A percentile compares a stretch with the other conserved stretches of the same genome.
phyloP scores from a whole-genome alignment of 2,888 invertebrate species.

The Leptogaster cylindrica region DNA sequence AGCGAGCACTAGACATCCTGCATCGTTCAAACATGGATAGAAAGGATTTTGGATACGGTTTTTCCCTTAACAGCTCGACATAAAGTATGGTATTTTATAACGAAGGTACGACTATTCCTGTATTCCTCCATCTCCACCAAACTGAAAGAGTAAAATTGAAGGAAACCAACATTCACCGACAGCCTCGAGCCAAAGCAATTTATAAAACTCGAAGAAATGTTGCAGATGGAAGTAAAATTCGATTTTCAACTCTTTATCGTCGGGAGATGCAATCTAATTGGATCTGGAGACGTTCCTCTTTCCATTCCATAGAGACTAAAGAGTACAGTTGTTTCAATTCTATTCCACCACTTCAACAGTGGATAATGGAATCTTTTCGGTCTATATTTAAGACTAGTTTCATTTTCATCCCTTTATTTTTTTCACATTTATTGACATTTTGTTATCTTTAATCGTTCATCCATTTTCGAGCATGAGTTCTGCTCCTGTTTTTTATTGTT shows the following conservation, averaged over 20 bases:
- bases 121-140: background rate
- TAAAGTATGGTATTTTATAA: background rate
- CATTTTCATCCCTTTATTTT: background rate
- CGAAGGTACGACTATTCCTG: conserved; percentile 2
- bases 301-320: background rate
- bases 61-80: background rate
- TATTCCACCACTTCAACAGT: background rate
- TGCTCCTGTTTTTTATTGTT: too few relatives aligned
- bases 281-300: conserved; percentile 7
- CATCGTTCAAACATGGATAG: background rate
- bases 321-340: background rate
- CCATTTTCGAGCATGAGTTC: too few relatives aligned
- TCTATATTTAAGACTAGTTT: background rate
- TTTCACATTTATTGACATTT: background rate
- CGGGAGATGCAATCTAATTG: conserved; percentile 35
- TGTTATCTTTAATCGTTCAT: too few relatives aligned
- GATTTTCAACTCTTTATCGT: conserved; percentile 38
- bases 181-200: conserved; percentile 38
- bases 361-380: conserved; percentile 1
- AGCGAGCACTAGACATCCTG: conserved; percentile 19
- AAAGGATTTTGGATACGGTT: background rate
- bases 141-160: conserved; percentile 1
- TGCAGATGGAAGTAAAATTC: conserved; percentile 39
- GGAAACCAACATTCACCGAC: conserved; percentile 21
- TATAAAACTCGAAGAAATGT: conserved; percentile 36